Base-by-base conservation (phyloP, 2,888 invertebrate species). In the Trichogramma evanescens region DNA sequence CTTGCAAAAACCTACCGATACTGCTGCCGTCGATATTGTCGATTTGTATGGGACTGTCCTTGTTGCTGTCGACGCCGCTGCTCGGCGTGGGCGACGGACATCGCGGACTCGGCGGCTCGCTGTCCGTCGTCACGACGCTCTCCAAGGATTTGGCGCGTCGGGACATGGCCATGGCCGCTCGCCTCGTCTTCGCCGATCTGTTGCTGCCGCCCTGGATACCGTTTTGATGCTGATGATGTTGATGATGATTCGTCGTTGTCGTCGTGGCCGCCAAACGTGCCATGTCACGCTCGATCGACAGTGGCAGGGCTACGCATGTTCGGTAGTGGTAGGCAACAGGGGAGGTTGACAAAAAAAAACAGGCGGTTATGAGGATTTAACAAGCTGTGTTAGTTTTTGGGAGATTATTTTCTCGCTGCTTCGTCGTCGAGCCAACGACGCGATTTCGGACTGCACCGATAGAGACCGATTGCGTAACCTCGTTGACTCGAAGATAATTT, bases 41-140 rank as follows among this genome's bases (percentile, higher is more conserved):
- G 59, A 93, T 87, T 73, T 92, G 93, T 76, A 93, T 85, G 0
- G 91, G 91, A 1, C 93, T 87, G 75, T 89, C 89, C 76, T 91
- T 91, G 69, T 86, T 89, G 74, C 89, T 91, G 75, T 94, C 93
- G 7, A 93, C 85, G 7, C 92, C 92, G 72, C 91, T 92, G 59
- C 92, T 92, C 0, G 92, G 93, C 7, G 93, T 91, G 0, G 93
- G 93, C 6, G 93, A 93, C 0, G 93, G 93, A 8, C 91, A 91
- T 26, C 92, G 82, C 0, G 91, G 89, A 6, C 26, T 59, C 1
- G 81, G 78, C 9, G 82, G 82, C 69, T 82, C 82, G 39, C 80
- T 80, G 64, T 82, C 82, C 26, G 72, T 66, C 49, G 76, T 67
- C 58, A 76, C 68, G 62, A 78, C 70, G 64, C 75, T 77, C 61